Evolutionary conservation across 2,797 vertebrate species (phyloP).

Genomic region (Hydrocynus forskahlii): DNA sequence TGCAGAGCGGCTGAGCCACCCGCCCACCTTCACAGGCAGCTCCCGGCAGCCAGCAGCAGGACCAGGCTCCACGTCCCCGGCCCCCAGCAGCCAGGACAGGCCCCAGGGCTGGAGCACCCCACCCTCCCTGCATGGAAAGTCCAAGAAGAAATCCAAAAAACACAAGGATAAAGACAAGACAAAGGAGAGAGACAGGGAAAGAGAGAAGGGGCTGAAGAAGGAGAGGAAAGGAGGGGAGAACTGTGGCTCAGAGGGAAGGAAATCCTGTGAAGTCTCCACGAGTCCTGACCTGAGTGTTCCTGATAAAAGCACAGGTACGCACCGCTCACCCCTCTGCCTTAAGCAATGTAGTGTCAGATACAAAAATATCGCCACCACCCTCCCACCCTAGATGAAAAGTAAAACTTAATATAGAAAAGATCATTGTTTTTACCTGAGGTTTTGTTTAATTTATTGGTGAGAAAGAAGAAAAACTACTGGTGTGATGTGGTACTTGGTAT

Average conservation of each 20-base stretch:
- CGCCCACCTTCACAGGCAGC: constrained; percentile 57
- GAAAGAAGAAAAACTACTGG: not conserved
- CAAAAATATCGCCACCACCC: too few species aligned
- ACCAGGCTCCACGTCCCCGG: constrained; percentile 57
- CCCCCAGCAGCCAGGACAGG: constrained; percentile 48
- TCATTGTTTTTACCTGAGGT: too few species aligned
- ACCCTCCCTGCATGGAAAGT: constrained; percentile 77
- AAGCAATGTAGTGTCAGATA: not conserved
- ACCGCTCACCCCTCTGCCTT: not conserved
- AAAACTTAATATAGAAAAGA: too few species aligned
- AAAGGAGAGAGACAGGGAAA: constrained; percentile 77
- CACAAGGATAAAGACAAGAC: constrained; percentile 90
- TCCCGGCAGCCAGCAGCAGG: constrained; percentile 31
- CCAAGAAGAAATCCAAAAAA: constrained; percentile 94
- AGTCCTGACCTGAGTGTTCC: constrained; percentile 72
- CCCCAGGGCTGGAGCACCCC: constrained; percentile 60
- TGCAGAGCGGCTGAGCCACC: constrained; percentile 79
- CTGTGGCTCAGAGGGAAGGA: constrained; percentile 64
- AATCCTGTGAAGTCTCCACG: constrained; percentile 72
- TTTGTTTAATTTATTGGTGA: too few species aligned
- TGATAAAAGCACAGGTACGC: constrained; percentile 83
- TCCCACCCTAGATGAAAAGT: too few species aligned
- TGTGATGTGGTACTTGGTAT: not conserved
- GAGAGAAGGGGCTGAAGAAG: constrained; percentile 65
- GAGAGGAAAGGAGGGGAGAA: constrained; percentile 69